A percentile compares a stretch with the other conserved stretches of the same genome.
Conservation (phyloP, 2,888 invertebrate species). For the Julus scanicus region DNA sequence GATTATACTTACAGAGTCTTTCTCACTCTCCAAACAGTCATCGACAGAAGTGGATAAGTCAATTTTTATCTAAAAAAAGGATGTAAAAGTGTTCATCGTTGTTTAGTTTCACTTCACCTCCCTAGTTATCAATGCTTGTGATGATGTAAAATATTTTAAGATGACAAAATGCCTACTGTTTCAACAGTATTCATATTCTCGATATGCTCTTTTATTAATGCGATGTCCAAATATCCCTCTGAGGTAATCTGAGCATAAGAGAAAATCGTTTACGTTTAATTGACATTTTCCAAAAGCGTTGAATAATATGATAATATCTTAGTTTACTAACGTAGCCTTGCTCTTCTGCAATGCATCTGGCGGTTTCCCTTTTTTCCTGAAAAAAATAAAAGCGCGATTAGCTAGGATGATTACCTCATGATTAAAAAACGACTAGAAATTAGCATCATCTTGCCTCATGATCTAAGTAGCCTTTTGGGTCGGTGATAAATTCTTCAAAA, state of each 20-base stretch:
- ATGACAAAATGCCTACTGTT: background rate
- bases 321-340: background rate
- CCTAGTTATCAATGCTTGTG: background rate
- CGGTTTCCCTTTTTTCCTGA: background rate
- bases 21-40: too few species aligned
- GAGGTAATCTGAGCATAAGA: background rate
- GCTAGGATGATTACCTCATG: too few species aligned
- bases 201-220: background rate
- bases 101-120: background rate
- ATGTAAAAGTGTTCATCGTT: background rate
- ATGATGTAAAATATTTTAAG: background rate
- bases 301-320: background rate
- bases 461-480: too few species aligned
- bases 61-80: background rate
- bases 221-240: background rate
- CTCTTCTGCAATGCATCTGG: background rate
- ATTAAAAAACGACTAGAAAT: too few species aligned
- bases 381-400: background rate
- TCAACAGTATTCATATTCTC: background rate
- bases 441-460: too few species aligned
- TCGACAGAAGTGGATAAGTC: background rate
- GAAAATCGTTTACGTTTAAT: background rate
- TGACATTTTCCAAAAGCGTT: background rate
- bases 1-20: too few species aligned
- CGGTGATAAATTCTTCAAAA: too few species aligned